Evolutionary conservation across 2,888 invertebrate genomes (phyloP), one percentile per base, ranked within the genome.

Genomic region (Cartodere bifasciata): DNA sequence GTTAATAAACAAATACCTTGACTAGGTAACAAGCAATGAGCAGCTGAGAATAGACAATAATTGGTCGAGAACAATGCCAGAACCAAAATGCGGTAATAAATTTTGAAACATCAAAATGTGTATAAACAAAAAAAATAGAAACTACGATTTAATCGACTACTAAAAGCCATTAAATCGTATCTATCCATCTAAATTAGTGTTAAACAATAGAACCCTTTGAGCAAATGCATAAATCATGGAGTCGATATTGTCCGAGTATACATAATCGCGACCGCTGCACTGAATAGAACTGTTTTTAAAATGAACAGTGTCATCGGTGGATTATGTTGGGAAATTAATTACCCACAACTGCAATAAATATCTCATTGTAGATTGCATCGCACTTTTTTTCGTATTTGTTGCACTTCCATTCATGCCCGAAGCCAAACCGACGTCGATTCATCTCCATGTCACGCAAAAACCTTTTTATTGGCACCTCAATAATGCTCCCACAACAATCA

Each of bases 191-290:
- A 15, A 21, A 23, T 16, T 22, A 24, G 16, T 9, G 23, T 17
- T 21, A 32, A 32, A 32, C 32, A 32, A 32, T 32, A 16, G 28
- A 32, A 16, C 32, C 32, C 32, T 28, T 32, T 16, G 23, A 17
- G 32, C 16, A 32, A 28, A 13, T 23, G 22, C 23, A 15, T 32
- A 11, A 32, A 28, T 32, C 28, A 32, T 14, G 3, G n/a, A 4
- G 30, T 21, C 14, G 7, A 13, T 28, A 28, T 32, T 23, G 13
- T 14, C 22, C 23, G 22, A 17, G 13, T 23, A 28, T 13, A 17
- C 6, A 7, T 22, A 28, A 28, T 32, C 27, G 22, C 9, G 6
- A 16, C 15, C 23, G 7, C 4, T 15, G 23, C 10, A 30, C 15
- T 17, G 20, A 17, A 17, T 17, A 17, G 20, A 17, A 17, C 20